phyloP scores from a whole-genome alignment of 2,888 invertebrate genomes.

The Phragmatobia fuliginosa region DNA sequence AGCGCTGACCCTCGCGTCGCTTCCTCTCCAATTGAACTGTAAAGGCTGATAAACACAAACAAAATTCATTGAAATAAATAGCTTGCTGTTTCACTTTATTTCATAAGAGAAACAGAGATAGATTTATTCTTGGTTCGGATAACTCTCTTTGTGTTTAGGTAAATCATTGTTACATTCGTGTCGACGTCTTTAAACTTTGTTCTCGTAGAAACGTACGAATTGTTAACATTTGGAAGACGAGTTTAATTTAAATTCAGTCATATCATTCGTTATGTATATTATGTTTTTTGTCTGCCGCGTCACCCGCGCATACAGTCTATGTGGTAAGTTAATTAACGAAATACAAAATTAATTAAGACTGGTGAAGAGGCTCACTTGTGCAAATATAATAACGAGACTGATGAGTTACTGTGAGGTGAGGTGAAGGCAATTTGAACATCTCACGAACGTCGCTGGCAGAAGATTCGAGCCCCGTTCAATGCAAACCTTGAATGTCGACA shows the following conservation, averaged over 20 bases:
- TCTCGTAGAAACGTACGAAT: neutral
- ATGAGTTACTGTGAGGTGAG: neutral
- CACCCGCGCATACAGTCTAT: neutral
- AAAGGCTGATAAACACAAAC: neutral
- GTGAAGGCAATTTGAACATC: neutral
- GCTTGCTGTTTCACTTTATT: neutral
- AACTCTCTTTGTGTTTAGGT: conserved; percentile 1
- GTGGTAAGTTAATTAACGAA: conserved; percentile 1
- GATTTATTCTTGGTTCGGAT: neutral
- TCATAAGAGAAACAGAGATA: neutral
- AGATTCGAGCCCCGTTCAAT: neutral
- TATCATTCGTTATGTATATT: neutral
- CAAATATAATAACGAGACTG: neutral
- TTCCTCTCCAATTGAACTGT: neutral
- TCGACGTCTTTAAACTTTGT: conserved; percentile 6
- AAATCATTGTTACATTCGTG: neutral
- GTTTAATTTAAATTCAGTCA: neutral
- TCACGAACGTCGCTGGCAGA: neutral
- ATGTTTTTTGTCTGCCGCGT: neutral
- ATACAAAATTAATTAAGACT: neutral
- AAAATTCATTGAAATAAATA: neutral
- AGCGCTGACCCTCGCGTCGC: neutral
- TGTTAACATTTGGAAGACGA: neutral
- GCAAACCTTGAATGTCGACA: neutral
- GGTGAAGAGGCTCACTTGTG: neutral